These are phyloP conservation scores for Scotopteryx bipunctaria DNA, from an alignment of 2,888 invertebrate species.

Conservation along the genomic window DNA sequence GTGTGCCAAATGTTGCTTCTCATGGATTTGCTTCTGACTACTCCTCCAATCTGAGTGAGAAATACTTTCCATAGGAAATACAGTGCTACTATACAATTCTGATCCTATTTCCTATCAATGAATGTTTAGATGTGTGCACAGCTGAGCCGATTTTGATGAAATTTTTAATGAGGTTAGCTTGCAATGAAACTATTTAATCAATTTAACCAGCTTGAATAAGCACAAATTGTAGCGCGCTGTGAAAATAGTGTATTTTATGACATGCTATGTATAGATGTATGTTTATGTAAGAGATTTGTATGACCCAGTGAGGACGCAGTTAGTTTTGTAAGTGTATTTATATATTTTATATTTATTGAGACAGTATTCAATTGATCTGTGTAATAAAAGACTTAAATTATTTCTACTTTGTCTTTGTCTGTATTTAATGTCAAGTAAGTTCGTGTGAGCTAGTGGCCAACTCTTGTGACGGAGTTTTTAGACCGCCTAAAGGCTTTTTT, in stretches of 20 bases:
- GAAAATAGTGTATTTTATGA: conserved; percentile 13
- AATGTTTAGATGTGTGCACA: too few species aligned
- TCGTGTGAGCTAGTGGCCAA: too few species aligned
- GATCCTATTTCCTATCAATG: too few species aligned
- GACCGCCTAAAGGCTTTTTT: too few species aligned
- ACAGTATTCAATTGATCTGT: conserved; percentile 42
- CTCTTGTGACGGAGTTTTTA: too few species aligned
- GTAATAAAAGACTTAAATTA: conserved; percentile 46
- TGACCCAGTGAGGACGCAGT: conserved; percentile 35
- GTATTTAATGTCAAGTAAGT: neutral
- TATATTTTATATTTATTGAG: conserved; percentile 29
- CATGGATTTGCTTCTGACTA: too few species aligned
- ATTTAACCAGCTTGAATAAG: conserved; percentile 18
- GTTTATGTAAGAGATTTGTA: conserved; percentile 28
- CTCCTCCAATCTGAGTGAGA: too few species aligned
- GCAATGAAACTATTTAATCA: neutral
- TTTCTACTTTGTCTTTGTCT: neutral
- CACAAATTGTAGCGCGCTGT: conserved; percentile 29
- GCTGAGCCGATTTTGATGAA: too few species aligned
- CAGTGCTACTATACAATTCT: too few species aligned
- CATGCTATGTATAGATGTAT: conserved; percentile 1
- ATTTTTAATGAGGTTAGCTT: too few species aligned
- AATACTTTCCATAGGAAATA: too few species aligned
- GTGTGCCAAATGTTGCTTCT: too few species aligned
- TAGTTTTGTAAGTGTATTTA: conserved; percentile 40